Conservation (phyloP, 2,888 invertebrate genomes). For the Drosophila tripunctata region DNA sequence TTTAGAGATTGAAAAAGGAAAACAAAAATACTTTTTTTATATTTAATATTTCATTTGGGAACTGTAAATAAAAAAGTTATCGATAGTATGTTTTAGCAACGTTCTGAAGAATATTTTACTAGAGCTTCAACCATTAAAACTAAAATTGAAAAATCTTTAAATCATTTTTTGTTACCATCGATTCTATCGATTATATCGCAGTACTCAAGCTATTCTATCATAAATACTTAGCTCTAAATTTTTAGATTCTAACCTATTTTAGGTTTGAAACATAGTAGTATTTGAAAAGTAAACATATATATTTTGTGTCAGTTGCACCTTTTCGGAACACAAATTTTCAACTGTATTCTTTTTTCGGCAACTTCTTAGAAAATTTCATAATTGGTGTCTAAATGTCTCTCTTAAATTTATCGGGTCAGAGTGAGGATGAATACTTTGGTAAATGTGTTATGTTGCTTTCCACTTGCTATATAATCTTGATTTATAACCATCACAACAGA, state of each 20-base stretch:
- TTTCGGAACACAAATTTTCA: not conserved
- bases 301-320: not conserved
- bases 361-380: not conserved
- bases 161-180: too few relatives aligned
- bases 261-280: constrained; percentile 14
- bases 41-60: too few relatives aligned
- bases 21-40: too few relatives aligned
- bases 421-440: not conserved
- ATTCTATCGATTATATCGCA: too few relatives aligned
- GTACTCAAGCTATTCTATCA: too few relatives aligned
- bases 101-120: too few relatives aligned
- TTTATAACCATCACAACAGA: not conserved
- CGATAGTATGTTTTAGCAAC: too few relatives aligned
- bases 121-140: too few relatives aligned
- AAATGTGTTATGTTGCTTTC: not conserved
- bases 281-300: not conserved
- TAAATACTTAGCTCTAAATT: too few relatives aligned
- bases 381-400: not conserved
- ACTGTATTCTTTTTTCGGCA: not conserved
- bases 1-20: too few relatives aligned
- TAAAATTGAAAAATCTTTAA: too few relatives aligned
- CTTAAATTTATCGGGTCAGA: not conserved
- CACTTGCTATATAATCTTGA: not conserved
- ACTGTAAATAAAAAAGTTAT: too few relatives aligned
- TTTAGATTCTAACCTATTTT: not conserved